These are phyloP conservation scores for Coptodon bakossiorum DNA, from an alignment of 2,113 vertebrate species.

Conservation along the genomic window DNA sequence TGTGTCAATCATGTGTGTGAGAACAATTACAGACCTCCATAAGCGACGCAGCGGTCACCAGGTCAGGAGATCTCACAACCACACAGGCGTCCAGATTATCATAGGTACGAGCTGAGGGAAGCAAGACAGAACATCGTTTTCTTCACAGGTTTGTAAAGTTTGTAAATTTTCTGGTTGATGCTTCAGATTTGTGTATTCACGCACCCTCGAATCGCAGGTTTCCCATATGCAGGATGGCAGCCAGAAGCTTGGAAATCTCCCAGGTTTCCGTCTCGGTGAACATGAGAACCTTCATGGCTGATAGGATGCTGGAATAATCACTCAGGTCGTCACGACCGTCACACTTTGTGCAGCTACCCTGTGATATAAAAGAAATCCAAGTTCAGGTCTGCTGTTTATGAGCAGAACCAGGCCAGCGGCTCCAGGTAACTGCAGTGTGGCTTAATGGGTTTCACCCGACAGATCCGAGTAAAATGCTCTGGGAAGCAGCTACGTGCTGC, in stretches of 20 bases:
- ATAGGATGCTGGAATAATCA: constrained; percentile 94
- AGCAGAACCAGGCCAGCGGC: not conserved
- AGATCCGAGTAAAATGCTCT: not conserved
- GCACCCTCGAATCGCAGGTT: constrained; percentile 88
- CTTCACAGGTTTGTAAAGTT: not conserved
- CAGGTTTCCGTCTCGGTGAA: constrained; percentile 95
- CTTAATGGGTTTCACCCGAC: not conserved
- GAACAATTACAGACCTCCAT: constrained; percentile 76
- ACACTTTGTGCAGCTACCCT: constrained; percentile 89
- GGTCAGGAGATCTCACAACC: constrained; percentile 83
- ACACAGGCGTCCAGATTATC: constrained; percentile 96
- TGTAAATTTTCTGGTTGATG: rapidly evolving
- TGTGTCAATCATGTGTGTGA: not conserved
- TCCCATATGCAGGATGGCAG: constrained; percentile 94
- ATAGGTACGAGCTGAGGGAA: constrained; percentile 82
- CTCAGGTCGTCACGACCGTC: constrained; percentile 90
- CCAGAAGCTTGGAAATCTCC: constrained; percentile 96
- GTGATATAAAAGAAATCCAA: not conserved
- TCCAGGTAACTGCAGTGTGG: not conserved
- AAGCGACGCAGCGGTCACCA: constrained; percentile 79
- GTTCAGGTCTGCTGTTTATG: not conserved
- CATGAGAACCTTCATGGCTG: constrained; percentile 98
- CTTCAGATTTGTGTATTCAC: not conserved
- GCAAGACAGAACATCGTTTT: not conserved
- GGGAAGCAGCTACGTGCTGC: not conserved